These are phyloP conservation scores for Otus sunia DNA, from an alignment of 2,113 vertebrate genomes.

Conservation along the genomic window DNA sequence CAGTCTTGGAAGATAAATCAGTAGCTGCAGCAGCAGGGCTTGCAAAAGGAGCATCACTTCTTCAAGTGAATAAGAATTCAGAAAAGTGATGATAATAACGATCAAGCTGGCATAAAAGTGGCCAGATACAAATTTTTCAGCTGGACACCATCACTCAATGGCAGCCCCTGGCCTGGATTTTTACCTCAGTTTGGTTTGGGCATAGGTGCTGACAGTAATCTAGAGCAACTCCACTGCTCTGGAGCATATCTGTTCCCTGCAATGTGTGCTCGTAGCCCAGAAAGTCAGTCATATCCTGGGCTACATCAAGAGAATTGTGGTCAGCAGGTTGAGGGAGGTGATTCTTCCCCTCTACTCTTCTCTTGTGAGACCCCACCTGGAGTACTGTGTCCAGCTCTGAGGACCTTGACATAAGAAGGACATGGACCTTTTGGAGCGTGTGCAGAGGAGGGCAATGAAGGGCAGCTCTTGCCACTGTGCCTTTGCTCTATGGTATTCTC, in stretches of 20 bases:
- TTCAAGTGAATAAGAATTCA: not conserved
- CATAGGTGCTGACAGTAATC: accelerated
- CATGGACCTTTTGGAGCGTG: no score
- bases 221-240: not conserved
- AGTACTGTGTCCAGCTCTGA: no score
- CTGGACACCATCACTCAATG: not conserved
- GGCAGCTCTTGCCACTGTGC: not conserved
- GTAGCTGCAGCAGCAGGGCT: not conserved
- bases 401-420: no score
- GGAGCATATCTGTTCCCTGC: not conserved
- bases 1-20: not conserved
- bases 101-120: not conserved
- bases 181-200: not conserved
- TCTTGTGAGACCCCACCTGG: no score
- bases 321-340: no score
- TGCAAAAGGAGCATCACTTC: not conserved
- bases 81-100: not conserved
- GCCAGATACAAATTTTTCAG: not conserved
- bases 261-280: no score
- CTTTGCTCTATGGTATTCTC: not conserved
- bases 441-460: no score
- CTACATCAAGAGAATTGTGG: no score
- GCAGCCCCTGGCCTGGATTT: not conserved
- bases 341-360: no score
- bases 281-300: no score